These are phyloP conservation scores for Semaprochilodus insignis DNA, from an alignment of 2,797 vertebrate genomes.

Conservation along the genomic window DNA sequence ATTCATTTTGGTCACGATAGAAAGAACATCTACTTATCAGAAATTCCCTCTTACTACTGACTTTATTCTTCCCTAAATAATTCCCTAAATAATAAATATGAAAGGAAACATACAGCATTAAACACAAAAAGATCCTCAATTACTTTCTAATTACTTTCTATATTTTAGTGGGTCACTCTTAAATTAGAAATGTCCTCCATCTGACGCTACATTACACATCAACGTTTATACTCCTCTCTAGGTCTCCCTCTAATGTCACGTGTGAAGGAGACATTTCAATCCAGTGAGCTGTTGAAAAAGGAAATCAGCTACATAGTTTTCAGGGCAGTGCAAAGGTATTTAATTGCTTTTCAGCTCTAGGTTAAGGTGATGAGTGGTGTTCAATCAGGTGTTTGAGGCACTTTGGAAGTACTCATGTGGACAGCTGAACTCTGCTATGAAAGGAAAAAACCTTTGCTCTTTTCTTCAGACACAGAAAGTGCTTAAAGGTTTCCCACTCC, in stretches of 20 bases:
- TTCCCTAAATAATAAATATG: neutral
- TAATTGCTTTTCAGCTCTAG: neutral
- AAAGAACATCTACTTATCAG: neutral
- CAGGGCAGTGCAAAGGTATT: neutral
- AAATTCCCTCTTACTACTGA: neutral
- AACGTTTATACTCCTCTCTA: neutral
- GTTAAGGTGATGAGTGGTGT: neutral
- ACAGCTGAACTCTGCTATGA: neutral
- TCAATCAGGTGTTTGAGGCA: neutral
- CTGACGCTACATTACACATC: neutral
- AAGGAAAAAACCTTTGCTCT: neutral
- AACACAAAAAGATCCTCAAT: conserved; percentile 3
- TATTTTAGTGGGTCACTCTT: neutral
- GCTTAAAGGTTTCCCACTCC: neutral
- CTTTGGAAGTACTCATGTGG: neutral
- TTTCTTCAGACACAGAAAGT: neutral
- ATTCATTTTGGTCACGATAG: too few species aligned
- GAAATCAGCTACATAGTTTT: neutral
- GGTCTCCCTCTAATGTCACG: neutral
- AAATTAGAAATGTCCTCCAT: neutral
- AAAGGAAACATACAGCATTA: neutral
- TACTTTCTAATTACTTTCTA: neutral
- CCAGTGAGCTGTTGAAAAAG: neutral
- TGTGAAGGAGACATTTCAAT: neutral
- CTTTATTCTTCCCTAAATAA: neutral